Evolutionary conservation across 2,113 vertebrate species (phyloP).

Genomic region (Ramphastos sulfuratus): DNA sequence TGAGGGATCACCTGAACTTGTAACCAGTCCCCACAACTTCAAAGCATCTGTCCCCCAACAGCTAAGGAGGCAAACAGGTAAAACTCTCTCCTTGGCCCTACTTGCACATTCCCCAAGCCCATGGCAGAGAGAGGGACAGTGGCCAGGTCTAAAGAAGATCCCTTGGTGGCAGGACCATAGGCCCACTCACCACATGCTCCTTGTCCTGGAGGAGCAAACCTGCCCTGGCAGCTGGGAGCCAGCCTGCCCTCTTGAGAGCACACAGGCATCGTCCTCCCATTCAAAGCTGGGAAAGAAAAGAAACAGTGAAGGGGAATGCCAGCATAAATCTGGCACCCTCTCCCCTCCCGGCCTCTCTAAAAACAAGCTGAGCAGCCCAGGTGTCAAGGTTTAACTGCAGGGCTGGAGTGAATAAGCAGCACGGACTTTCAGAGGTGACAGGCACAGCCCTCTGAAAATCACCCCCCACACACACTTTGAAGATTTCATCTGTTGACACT

Average conservation of each 20-base stretch:
- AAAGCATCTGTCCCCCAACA: background rate
- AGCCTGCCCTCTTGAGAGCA: background rate
- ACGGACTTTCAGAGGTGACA: accelerated
- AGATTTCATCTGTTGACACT: background rate
- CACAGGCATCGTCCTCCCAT: background rate
- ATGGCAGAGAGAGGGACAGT: background rate
- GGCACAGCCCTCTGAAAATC: background rate
- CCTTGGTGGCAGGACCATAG: background rate
- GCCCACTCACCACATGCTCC: background rate
- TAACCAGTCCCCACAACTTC: background rate
- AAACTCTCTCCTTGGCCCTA: background rate
- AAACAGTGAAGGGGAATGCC: background rate
- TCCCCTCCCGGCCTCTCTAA: background rate
- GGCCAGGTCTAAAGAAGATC: accelerated
- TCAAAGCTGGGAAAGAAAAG: background rate
- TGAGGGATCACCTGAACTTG: background rate
- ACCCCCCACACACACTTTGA: background rate
- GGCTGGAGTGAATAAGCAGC: background rate
- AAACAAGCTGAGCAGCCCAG: background rate
- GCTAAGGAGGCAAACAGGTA: background rate
- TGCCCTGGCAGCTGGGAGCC: background rate
- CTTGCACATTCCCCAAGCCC: background rate
- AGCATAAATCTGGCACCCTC: background rate
- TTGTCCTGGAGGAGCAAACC: background rate
- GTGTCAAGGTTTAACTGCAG: background rate